Base-by-base conservation (phyloP, 2,797 vertebrate species). In the Artibeus jamaicensis region DNA sequence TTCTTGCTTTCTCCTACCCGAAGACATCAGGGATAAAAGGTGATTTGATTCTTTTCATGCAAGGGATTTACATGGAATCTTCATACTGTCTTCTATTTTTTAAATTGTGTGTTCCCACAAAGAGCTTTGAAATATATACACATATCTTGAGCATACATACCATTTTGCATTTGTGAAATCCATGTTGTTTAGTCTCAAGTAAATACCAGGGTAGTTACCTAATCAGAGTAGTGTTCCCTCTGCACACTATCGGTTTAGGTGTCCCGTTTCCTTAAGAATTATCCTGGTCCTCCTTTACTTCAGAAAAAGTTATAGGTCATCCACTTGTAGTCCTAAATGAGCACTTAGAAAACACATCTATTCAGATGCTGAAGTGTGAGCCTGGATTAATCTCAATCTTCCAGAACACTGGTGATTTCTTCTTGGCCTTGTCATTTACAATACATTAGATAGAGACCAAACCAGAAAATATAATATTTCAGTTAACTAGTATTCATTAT, bases 151-250 rank as follows among this genome's bases (percentile, higher is more conserved):
- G 5, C 24, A 85, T 84, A n/a, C n/a, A n/a, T n/a, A n/a, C n/a
- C n/a, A n/a, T 46, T 90, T 84, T 89, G 37, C 86, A 37, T 91
- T 81, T 86, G 65, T 95, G 55, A 84, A 92, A 86, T 71, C 29
- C 34, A 5, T 89, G 18, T 57, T 76, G 18, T 57, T 79, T 94
- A 88, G 48, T 37, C 44, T 42, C 26, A 22, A 71, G 73, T 39
- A 82, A 76, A 73, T 44, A 22, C 24, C 42, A 86, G 29, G 62
- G n/a, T 57, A 91, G 65, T 83, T 74, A 82, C 9, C 18, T 9
- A 59, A 46, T 73, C 29, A 34, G 34, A 85, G 46, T 32, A 67
- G 26, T 24, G 44, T 32, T 84, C 2, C 9, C 5, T 7, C 37
- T 65, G 50, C 46, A 34, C 15, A 34, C 21, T 50, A 5, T 74